These are phyloP conservation scores for Stomatorhinus ivindoensis DNA, from an alignment of 2,113 vertebrate species.

Conservation along the genomic window DNA sequence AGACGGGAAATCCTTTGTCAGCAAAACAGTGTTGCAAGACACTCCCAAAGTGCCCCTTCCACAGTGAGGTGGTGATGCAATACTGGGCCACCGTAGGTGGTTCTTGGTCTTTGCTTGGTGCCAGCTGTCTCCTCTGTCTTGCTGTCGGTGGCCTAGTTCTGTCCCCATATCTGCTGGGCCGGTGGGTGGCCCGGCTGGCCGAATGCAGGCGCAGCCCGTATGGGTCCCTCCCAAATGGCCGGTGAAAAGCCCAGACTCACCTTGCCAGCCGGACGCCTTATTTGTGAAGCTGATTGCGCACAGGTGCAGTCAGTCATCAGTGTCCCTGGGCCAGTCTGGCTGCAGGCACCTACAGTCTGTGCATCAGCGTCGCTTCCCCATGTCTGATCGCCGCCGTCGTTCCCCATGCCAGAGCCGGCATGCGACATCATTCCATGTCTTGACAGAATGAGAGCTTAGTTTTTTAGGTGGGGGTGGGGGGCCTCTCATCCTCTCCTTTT, in stretches of 20 bases:
- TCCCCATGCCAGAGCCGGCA: neutral
- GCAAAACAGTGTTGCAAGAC: neutral
- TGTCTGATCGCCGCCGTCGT: neutral
- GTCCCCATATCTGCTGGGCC: neutral
- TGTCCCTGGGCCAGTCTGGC: neutral
- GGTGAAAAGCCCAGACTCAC: neutral
- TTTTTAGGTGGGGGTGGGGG: neutral
- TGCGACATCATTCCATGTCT: neutral
- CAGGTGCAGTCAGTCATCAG: neutral
- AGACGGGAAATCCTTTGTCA: conserved; percentile 7
- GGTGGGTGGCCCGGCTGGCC: neutral
- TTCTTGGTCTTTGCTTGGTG: neutral
- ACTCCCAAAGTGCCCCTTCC: neutral
- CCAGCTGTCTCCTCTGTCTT: neutral
- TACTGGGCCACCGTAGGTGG: neutral
- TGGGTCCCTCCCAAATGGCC: neutral
- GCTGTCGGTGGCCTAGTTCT: neutral
- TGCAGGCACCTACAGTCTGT: neutral
- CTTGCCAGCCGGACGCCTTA: neutral
- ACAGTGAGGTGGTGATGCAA: neutral
- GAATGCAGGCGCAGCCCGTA: neutral
- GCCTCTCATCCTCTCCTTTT: neutral
- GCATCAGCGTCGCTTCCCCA: neutral
- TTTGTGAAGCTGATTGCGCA: neutral
- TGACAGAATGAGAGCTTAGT: neutral